Evolutionary conservation across 2,797 vertebrate species (phyloP), one percentile per base, ranked within the genome.

Genomic region (Liparis tanakae): DNA sequence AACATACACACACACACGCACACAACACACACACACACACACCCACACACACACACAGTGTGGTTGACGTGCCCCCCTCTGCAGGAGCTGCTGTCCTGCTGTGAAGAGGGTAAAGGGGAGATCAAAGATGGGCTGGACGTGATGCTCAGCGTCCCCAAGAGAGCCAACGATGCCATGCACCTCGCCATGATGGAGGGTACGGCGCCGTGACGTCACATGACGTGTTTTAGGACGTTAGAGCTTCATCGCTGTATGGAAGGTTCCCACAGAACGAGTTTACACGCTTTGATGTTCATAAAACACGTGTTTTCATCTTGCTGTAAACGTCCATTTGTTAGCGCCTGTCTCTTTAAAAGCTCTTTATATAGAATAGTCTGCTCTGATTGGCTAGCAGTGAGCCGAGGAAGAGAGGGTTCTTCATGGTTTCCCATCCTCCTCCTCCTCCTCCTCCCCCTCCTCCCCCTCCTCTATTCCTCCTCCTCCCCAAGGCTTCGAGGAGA

Each of bases 61-160:
- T 43, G 5, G 20, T 4, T 33, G 12, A 6, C 10, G 7, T 17
- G 6, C 3, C 63, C 5, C 43, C 12, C 30, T 15, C 55, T 76
- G 53, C 81, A 99, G 98, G 98, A 99, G 75, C 92, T 99, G 65
- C 93, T 99, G 83, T 97, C 97, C 9, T 99, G 98, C 88, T 99
- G 98, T 18, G 98, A 99, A 92, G 98, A 99, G 88, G 98, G 98
- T 18, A 99, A 99, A 89, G 98, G 98, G 22, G 98, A 99, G 67
- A 96, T 99, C 57, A 99, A 99, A 86, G 98, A 99, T 17, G 98
- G 98, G 22, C 88, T 99, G 93, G 98, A 99, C 79, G 98, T 99
- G 85, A 99, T 99, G 98, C 95, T 99, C 67, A 95, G 96, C 17
- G 98, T 99, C 54, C 98, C 98, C 0, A 99, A 98, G 92, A 97